phyloP scores from a whole-genome alignment of 2,888 invertebrate species.

The Hemicrepidius hirtus region DNA sequence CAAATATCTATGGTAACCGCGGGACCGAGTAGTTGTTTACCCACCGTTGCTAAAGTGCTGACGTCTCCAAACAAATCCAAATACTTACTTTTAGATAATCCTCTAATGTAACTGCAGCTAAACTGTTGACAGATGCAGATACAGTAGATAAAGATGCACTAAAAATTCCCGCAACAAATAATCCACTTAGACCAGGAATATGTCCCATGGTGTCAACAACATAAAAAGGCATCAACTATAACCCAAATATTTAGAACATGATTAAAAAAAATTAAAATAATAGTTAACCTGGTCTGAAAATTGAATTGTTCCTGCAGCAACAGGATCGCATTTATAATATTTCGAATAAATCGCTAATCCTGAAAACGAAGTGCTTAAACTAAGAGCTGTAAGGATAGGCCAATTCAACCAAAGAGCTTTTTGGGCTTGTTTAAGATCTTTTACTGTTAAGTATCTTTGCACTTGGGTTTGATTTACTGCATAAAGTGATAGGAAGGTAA shows the following conservation, averaged over 20 bases:
- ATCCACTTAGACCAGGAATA: constrained; percentile 87
- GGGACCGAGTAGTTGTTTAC: too few species aligned
- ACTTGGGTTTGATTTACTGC: constrained; percentile 93
- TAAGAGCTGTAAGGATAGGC: constrained; percentile 85
- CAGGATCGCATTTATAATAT: constrained; percentile 89
- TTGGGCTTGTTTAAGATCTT: constrained; percentile 81
- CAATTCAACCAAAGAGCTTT: constrained; percentile 86
- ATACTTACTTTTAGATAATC: constrained; percentile 82
- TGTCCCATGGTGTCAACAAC: constrained; percentile 84
- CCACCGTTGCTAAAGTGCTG: too few species aligned
- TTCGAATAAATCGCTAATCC: constrained; percentile 91
- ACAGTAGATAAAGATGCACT: constrained; percentile 94
- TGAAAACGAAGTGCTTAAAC: constrained; percentile 79
- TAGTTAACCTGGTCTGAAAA: constrained; percentile 79
- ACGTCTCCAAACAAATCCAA: too few species aligned
- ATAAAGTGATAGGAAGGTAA: constrained; percentile 87
- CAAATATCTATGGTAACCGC: too few species aligned
- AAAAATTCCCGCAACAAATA: constrained; percentile 94
- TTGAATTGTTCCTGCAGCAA: constrained; percentile 76
- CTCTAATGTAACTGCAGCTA: constrained; percentile 92
- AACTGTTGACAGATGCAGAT: constrained; percentile 92
- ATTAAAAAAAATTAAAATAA: constrained; percentile 3
- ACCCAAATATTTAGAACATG: constrained; percentile 38
- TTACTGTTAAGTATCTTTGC: constrained; percentile 83
- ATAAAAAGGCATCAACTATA: constrained; percentile 82